phyloP scores from a whole-genome alignment of 2,113 vertebrate species.

The Castor canadensis region DNA sequence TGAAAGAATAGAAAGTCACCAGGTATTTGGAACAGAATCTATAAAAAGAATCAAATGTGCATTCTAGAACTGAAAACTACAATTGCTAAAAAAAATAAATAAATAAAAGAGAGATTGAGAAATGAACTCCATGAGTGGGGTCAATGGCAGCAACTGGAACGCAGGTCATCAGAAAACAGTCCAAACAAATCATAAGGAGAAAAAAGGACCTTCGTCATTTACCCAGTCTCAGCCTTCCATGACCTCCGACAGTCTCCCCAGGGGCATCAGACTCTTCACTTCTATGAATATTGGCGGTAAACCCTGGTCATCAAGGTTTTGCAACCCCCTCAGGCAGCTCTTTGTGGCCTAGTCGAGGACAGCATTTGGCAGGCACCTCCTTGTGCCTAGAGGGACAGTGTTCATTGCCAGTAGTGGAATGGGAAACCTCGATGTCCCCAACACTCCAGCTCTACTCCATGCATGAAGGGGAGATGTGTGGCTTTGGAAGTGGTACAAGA shows the following conservation, averaged over 20 bases:
- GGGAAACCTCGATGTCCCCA: neutral
- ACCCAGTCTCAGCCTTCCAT: neutral
- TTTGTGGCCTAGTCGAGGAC: too few relatives aligned
- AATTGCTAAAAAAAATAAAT: neutral
- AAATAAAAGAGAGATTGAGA: too few relatives aligned
- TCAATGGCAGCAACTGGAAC: neutral
- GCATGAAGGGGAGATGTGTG: neutral
- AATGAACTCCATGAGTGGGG: neutral
- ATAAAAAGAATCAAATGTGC: neutral
- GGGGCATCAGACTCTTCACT: neutral
- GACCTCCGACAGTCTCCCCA: too few relatives aligned
- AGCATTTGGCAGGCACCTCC: too few relatives aligned
- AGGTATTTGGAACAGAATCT: neutral
- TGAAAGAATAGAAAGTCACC: neutral
- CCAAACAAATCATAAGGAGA: neutral
- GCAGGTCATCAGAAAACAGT: neutral
- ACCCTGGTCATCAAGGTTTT: neutral
- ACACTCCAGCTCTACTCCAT: neutral
- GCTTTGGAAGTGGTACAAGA: neutral
- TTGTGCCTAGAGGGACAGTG: neutral
- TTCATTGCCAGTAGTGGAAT: neutral
- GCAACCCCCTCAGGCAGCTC: too few relatives aligned
- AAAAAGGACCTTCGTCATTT: neutral
- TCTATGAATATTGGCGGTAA: neutral
- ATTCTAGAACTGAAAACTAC: neutral